These are phyloP conservation scores for Embidobia sp. DNA, from an alignment of 2,888 invertebrate genomes.

Conservation along the genomic window DNA sequence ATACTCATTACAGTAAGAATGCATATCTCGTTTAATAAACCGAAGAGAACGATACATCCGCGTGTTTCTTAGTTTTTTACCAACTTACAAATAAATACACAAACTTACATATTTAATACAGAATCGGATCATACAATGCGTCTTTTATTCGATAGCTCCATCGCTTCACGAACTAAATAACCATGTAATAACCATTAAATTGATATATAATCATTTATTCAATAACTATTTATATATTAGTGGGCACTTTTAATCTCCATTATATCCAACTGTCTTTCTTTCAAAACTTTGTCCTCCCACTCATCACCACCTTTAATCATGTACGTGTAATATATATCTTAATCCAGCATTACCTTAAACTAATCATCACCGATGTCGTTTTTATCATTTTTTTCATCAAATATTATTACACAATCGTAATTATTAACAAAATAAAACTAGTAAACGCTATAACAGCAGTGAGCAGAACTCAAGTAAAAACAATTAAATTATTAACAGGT, in stretches of 20 bases:
- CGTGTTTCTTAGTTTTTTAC: slow-evolving; percentile 68
- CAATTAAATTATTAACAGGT: slow-evolving; percentile 48
- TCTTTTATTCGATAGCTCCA: slow-evolving; percentile 62
- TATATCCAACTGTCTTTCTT: slow-evolving; percentile 47
- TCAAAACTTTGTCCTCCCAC: slow-evolving; percentile 47
- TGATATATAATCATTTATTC: slow-evolving; percentile 68
- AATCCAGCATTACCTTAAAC: slow-evolving; percentile 46
- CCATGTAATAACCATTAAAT: slow-evolving; percentile 71
- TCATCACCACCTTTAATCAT: slow-evolving; percentile 44
- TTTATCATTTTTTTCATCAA: slow-evolving; percentile 40
- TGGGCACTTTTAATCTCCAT: slow-evolving; percentile 70
- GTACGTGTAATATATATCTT: slow-evolving; percentile 61
- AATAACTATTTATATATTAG: slow-evolving; percentile 73
- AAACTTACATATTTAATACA: slow-evolving; percentile 76
- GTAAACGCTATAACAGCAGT: slow-evolving; percentile 79
- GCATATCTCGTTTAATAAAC: slow-evolving; percentile 73
- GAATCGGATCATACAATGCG: slow-evolving; percentile 59
- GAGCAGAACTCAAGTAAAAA: slow-evolving; percentile 76
- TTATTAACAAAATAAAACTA: slow-evolving; percentile 80
- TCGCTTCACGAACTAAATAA: slow-evolving; percentile 68
- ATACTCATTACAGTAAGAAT: slow-evolving; percentile 79
- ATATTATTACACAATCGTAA: too few species aligned
- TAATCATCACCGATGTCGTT: slow-evolving; percentile 50
- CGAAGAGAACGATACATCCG: slow-evolving; percentile 72
- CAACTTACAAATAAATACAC: slow-evolving; percentile 78